A percentile compares a stretch with the other conserved stretches of the same genome.
These are phyloP conservation scores for Synanceia verrucosa DNA, from an alignment of 2,797 vertebrate genomes.

Conservation along the genomic window DNA sequence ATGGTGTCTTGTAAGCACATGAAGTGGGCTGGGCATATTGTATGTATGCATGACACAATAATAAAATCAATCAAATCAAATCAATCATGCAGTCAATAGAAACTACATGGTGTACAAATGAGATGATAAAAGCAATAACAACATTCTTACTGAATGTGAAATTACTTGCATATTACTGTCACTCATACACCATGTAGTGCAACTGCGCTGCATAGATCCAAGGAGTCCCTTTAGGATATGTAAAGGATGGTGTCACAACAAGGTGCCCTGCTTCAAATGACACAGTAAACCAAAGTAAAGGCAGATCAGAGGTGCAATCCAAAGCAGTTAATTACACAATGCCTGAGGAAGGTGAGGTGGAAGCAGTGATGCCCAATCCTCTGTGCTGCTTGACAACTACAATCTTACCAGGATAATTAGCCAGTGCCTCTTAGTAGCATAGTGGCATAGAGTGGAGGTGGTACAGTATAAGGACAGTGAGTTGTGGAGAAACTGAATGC, in stretches of 20 bases:
- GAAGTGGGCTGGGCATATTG: no score
- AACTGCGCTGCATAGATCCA: background rate
- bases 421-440: slow-evolving; percentile 8
- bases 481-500: background rate
- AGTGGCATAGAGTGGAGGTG: background rate
- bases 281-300: slow-evolving; percentile 26
- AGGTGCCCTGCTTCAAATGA: background rate
- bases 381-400: slow-evolving; percentile 44
- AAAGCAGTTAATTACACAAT: slow-evolving; percentile 51
- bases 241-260: background rate
- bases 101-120: no score
- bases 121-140: background rate
- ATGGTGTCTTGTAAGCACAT: no score
- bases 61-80: no score
- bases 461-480: background rate
- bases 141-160: background rate
- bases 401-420: slow-evolving; percentile 46
- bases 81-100: no score
- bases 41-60: no score
- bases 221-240: background rate
- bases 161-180: background rate
- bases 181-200: background rate
- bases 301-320: slow-evolving; percentile 31
- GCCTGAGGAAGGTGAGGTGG: slow-evolving; percentile 24
- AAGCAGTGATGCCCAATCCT: slow-evolving; percentile 15